Evolutionary conservation across 2,797 vertebrate genomes (phyloP), one percentile per base, ranked within the genome.

Genomic region (Cyprinella venusta): DNA sequence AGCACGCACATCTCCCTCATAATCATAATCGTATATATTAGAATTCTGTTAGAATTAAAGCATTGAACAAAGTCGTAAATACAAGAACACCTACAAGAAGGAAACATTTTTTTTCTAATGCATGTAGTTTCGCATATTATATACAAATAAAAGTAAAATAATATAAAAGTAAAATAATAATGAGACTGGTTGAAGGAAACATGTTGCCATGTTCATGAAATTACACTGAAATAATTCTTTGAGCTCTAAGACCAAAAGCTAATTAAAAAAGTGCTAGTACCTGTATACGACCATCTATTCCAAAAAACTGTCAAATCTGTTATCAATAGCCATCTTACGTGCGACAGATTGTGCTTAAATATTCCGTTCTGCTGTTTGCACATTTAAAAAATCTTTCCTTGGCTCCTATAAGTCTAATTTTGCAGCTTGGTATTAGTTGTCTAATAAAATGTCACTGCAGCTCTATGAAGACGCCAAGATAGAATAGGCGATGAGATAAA

Each of bases 401-500:
- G 48, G 36, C 42, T 48, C 18, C n/a, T 54, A 21, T 26, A 71
- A 71, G 18, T 45, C 10, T 81, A 74, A 72, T 50, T 26, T 64
- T 48, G 42, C 10, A 67, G n/a, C 42, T 42, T 65, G n/a, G 2
- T 56, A 64, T 81, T 18, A 52, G 42, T 81, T 54, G 70, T 54
- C 33, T 65, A 65, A 81, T 75, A 72, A 75, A 75, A 75, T 74
- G 70, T 64, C 33, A 40, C 4, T 18, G 24, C 21, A 24, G 4
- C n/a, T n/a, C n/a, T 19, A 76, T 65, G 18, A 33, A 68, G 16
- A 56, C 24, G 36, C 48, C 70, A 82, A 42, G 48, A 38, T 36
- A 30, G n/a, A 79, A 68, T 56, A 79, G 38, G 80, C 40, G 45
- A 81, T 65, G 50, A 6, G 18, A 19, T 18, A 19, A 52, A 81